Evolutionary conservation across 2,797 vertebrate genomes (phyloP).

Genomic region (Rhabdomys pumilio): DNA sequence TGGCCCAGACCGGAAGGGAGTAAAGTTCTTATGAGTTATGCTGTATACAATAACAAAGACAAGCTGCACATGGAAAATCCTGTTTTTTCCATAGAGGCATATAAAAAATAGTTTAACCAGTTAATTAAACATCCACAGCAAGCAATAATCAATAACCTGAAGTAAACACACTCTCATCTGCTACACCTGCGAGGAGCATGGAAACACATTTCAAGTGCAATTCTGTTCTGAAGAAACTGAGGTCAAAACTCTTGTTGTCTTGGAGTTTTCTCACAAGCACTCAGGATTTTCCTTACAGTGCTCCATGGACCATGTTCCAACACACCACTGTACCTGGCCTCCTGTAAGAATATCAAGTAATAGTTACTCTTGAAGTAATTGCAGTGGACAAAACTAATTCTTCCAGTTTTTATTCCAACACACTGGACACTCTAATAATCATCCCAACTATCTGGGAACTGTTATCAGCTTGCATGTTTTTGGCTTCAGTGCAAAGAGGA

Average conservation of each 20-base stretch:
- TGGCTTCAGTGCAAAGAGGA: constrained; percentile 23
- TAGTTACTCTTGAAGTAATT: constrained; percentile 17
- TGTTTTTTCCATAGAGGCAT: neutral
- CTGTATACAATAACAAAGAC: neutral
- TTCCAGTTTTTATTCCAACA: constrained; percentile 17
- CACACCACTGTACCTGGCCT: neutral
- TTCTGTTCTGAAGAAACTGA: neutral
- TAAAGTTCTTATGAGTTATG: neutral
- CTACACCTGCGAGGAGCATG: neutral
- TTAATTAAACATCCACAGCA: neutral
- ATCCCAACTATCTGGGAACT: constrained; percentile 18
- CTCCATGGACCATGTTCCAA: neutral
- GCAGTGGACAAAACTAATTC: constrained; percentile 72
- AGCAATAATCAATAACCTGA: neutral
- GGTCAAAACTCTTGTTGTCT: neutral
- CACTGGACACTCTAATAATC: neutral
- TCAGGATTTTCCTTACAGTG: neutral
- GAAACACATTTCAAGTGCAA: neutral
- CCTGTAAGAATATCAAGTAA: constrained; percentile 49
- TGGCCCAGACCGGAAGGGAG: no score
- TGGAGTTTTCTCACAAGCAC: neutral
- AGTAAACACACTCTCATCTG: neutral
- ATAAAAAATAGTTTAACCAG: neutral
- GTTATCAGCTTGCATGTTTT: constrained; percentile 42
- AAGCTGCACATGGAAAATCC: neutral